Conservation (phyloP, 2,888 invertebrate species). For the Agonopterix subpropinquella region DNA sequence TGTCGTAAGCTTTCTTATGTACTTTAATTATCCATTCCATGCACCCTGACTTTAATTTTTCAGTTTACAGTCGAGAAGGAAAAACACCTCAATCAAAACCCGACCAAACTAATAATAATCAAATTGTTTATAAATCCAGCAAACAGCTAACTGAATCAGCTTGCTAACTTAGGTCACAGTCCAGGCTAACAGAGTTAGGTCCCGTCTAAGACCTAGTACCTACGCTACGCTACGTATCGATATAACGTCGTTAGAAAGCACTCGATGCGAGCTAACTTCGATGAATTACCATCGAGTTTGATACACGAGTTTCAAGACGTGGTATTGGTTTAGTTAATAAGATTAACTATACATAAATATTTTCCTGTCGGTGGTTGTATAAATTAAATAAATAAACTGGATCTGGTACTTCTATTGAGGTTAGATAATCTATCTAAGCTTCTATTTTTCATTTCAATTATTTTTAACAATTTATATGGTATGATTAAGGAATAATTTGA, state of each 20-base stretch:
- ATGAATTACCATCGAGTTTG: conserved; percentile 12
- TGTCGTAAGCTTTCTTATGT: too few relatives aligned
- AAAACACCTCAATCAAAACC: too few relatives aligned
- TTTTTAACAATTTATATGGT: too few relatives aligned
- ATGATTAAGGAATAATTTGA: too few relatives aligned
- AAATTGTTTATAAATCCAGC: neutral
- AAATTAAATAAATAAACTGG: too few relatives aligned
- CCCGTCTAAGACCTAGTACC: conserved; percentile 1
- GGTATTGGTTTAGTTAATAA: conserved; percentile 1
- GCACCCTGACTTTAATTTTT: too few relatives aligned
- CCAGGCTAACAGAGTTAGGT: conserved; percentile 23
- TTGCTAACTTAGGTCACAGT: conserved; percentile 6
- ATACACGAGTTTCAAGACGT: conserved; percentile 4
- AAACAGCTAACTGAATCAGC: conserved; percentile 20
- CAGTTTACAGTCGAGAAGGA: too few relatives aligned
- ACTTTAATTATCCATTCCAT: too few relatives aligned
- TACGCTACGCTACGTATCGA: conserved; percentile 13
- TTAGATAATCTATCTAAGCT: too few relatives aligned
- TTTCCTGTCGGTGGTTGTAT: too few relatives aligned
- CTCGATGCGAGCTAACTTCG: conserved; percentile 8
- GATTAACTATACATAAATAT: neutral
- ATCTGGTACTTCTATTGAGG: too few relatives aligned
- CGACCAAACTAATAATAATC: neutral
- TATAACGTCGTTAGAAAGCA: conserved; percentile 10
- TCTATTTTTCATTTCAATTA: too few relatives aligned